These are phyloP conservation scores for Punctoribates punctum DNA, from an alignment of 2,888 invertebrate species.

Conservation along the genomic window DNA sequence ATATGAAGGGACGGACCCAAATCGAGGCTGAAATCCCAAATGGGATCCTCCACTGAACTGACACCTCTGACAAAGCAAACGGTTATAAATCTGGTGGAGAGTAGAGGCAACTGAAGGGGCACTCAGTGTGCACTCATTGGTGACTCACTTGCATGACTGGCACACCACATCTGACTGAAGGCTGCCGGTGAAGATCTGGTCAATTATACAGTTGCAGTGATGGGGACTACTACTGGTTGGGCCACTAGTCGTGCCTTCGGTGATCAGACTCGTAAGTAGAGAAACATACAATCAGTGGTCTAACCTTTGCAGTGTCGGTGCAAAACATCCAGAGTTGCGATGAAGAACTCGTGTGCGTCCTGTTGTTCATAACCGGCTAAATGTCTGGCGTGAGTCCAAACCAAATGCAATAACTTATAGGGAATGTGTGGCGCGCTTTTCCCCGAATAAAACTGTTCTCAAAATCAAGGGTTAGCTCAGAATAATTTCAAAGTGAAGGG, in stretches of 20 bases:
- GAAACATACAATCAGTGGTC: not conserved
- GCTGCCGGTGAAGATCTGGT: constrained; percentile 93
- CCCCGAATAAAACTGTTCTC: constrained; percentile 83
- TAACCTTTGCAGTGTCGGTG: constrained; percentile 67
- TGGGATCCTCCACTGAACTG: constrained; percentile 94
- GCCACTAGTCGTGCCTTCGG: constrained; percentile 52
- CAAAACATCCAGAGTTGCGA: constrained; percentile 85
- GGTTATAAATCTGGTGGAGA: constrained; percentile 19
- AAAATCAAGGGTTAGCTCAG: not conserved
- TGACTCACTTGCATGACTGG: constrained; percentile 75
- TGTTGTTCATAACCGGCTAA: constrained; percentile 95
- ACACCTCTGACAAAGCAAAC: constrained; percentile 68
- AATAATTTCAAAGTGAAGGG: constrained; percentile 6
- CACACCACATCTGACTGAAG: constrained; percentile 95
- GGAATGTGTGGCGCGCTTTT: constrained; percentile 80
- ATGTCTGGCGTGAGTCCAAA: constrained; percentile 94
- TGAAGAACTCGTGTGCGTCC: constrained; percentile 98
- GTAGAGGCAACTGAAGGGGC: too few relatives aligned
- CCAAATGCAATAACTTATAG: constrained; percentile 81
- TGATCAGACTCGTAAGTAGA: not conserved
- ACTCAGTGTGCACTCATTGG: too few relatives aligned
- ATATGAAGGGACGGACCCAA: constrained; percentile 59
- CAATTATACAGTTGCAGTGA: constrained; percentile 88
- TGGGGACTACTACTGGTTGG: constrained; percentile 52
- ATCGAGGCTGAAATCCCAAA: constrained; percentile 95